Percentiles rank a stretch among this genome's conserved stretches.
Evolutionary conservation across 35 echinoderm and acorn worm species (phyloP).

Genomic region (Heliocidaris erythrogramma): DNA sequence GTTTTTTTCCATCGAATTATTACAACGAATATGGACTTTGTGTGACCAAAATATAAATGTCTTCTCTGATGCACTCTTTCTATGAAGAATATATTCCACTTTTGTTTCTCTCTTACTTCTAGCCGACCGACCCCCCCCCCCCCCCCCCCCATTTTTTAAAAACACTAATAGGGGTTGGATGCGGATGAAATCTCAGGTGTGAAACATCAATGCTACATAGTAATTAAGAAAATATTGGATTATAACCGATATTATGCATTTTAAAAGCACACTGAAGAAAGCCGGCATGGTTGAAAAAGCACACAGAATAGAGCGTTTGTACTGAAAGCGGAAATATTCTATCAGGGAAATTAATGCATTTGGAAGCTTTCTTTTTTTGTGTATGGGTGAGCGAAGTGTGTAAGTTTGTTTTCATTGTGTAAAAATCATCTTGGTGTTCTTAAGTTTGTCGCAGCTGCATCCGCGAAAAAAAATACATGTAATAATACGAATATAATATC

Average conservation of each 20-base stretch:
- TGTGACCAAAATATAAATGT: no score
- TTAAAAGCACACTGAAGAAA: background rate
- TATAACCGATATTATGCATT: background rate
- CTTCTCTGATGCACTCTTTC: no score
- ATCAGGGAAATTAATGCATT: conserved; percentile 5
- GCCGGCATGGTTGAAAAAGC: background rate
- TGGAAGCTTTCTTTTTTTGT: conserved; percentile 4
- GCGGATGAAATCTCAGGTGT: background rate
- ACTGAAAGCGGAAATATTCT: conserved; percentile 3
- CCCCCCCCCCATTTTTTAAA: background rate
- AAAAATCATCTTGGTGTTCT: background rate
- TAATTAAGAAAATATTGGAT: background rate
- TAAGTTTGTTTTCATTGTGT: conserved; percentile 5
- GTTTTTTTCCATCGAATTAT: no score
- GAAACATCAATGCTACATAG: background rate
- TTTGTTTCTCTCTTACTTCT: no score
- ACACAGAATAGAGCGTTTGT: background rate
- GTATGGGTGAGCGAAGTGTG: background rate
- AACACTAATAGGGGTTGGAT: background rate
- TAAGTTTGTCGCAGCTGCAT: conserved; percentile 14
- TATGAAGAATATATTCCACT: no score
- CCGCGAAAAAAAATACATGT: conserved; percentile 12
- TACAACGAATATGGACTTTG: no score
- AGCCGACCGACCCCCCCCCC: background rate
- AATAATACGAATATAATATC: background rate